phyloP scores from a whole-genome alignment of 2,797 vertebrate species.

The Sebastiscus tertius region DNA sequence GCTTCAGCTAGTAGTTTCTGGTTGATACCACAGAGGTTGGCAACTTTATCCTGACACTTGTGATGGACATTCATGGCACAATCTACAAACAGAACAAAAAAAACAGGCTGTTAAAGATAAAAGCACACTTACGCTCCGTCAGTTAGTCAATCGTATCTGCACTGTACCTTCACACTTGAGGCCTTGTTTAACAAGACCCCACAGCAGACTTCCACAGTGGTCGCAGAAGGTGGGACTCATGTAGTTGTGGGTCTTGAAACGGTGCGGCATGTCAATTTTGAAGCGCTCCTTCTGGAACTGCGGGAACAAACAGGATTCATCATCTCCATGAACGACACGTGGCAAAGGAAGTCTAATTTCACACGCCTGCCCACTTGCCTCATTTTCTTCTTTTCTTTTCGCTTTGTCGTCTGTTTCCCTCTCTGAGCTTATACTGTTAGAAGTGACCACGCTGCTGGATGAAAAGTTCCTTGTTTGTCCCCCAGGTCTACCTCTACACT shows the following conservation, averaged over 20 bases:
- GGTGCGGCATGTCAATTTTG: slow-evolving; percentile 98
- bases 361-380: slow-evolving; percentile 24
- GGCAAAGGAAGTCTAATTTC: neutral
- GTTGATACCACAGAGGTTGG: slow-evolving; percentile 98
- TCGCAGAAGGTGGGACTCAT: slow-evolving; percentile 99
- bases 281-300: slow-evolving; percentile 99
- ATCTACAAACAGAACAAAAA: slow-evolving; percentile 77
- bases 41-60: slow-evolving; percentile 97
- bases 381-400: slow-evolving; percentile 10
- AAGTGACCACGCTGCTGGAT: slow-evolving; percentile 4
- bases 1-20: slow-evolving; percentile 98
- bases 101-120: neutral
- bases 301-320: slow-evolving; percentile 18
- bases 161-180: slow-evolving; percentile 95
- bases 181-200: slow-evolving; percentile 97
- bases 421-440: neutral
- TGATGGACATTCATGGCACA: slow-evolving; percentile 98
- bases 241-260: slow-evolving; percentile 96
- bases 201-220: slow-evolving; percentile 97
- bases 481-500: neutral
- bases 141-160: neutral
- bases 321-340: neutral
- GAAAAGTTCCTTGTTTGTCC: neutral
- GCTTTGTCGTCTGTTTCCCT: neutral
- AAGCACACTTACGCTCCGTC: neutral